Conservation (phyloP, 2,888 invertebrate genomes). For the Drosophila suboccidentalis region DNA sequence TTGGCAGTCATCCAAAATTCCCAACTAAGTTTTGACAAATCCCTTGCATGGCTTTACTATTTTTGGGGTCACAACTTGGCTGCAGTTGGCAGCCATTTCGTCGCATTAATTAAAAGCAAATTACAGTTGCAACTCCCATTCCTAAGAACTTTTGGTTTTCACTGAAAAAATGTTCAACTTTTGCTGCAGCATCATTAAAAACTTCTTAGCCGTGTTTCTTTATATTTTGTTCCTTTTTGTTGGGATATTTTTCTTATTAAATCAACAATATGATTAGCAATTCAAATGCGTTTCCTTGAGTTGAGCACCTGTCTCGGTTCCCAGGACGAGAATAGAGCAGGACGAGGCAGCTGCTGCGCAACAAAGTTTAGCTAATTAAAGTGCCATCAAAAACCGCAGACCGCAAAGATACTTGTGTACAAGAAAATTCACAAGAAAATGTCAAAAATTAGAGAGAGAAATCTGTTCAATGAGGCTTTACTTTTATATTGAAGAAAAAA, state of each 20-base stretch:
- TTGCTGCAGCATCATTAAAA: conserved; percentile 72
- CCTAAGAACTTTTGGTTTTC: conserved; percentile 19
- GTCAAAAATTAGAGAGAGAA: conserved; percentile 6
- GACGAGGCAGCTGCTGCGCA: conserved; percentile 60
- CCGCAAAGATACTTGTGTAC: conserved; percentile 23
- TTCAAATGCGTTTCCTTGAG: conserved; percentile 59
- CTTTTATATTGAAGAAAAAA: not conserved
- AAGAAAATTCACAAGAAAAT: conserved; percentile 29
- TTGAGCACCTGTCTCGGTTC: conserved; percentile 60
- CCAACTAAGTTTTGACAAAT: conserved; percentile 45
- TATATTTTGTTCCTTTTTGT: conserved; percentile 1
- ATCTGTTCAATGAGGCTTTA: conserved; percentile 38
- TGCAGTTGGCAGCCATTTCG: conserved; percentile 40
- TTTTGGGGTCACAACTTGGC: conserved; percentile 10
- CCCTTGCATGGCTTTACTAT: conserved; percentile 38
- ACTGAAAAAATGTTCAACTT: conserved; percentile 41
- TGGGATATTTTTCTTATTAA: conserved; percentile 33
- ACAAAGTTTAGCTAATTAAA: conserved; percentile 69
- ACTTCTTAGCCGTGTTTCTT: conserved; percentile 63
- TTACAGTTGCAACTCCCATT: conserved; percentile 44
- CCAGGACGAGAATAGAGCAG: conserved; percentile 40
- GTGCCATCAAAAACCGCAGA: conserved; percentile 54
- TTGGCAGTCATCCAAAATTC: conserved; percentile 45
- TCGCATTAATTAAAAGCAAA: conserved; percentile 75
- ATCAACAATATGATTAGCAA: conserved; percentile 72